A percentile compares a stretch with the other conserved stretches of the same genome.
phyloP scores from a whole-genome alignment of 2,888 invertebrate species.

The Tetragnatha montana region DNA sequence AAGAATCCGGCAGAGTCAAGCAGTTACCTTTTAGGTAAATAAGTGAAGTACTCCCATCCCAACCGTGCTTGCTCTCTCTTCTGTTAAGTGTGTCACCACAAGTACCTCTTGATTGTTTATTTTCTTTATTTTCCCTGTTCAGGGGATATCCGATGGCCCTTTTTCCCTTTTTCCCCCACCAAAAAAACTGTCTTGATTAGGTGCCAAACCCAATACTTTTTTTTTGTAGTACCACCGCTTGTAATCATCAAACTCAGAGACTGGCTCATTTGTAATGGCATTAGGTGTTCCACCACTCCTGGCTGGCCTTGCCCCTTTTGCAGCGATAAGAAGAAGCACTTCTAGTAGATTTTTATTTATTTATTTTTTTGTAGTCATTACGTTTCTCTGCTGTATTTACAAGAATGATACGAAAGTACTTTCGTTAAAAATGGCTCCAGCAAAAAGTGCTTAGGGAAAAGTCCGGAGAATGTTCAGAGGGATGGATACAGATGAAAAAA shows the following conservation, averaged over 20 bases:
- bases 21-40: slow-evolving; percentile 8
- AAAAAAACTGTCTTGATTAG: slow-evolving; percentile 10
- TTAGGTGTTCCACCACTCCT: slow-evolving; percentile 15
- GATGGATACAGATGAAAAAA: not conserved
- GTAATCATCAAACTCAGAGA: slow-evolving; percentile 18
- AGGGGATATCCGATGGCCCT: slow-evolving; percentile 2
- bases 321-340: slow-evolving; percentile 26
- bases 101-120: slow-evolving; percentile 22
- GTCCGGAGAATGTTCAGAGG: not conserved
- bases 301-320: slow-evolving; percentile 3
- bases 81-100: slow-evolving; percentile 37
- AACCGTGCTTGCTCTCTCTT: not conserved
- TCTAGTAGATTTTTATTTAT: not conserved
- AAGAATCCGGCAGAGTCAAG: not conserved
- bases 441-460: not conserved
- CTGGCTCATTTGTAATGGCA: slow-evolving; percentile 12
- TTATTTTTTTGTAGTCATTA: slow-evolving; percentile 10
- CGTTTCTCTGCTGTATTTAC: slow-evolving; percentile 20
- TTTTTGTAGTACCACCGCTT: slow-evolving; percentile 1
- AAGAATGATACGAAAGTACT: not conserved
- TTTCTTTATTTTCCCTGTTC: not conserved
- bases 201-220: slow-evolving; percentile 14
- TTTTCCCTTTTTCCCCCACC: not conserved
- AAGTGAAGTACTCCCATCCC: not conserved
- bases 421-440: not conserved